These are phyloP conservation scores for Ovis canadensis DNA, from an alignment of 2,113 vertebrate species.

Conservation along the genomic window DNA sequence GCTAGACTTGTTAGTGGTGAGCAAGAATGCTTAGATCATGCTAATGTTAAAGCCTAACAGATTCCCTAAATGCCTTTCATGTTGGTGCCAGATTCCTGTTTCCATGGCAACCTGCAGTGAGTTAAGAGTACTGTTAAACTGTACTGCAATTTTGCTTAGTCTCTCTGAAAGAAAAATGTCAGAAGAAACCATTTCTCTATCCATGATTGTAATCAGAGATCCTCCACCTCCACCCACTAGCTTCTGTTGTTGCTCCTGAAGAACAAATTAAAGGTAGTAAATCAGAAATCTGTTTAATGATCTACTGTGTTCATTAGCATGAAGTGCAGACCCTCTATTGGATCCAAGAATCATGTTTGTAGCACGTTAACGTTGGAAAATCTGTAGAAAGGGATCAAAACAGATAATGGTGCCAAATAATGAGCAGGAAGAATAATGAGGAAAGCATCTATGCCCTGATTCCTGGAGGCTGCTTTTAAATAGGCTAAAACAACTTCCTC, in stretches of 20 bases:
- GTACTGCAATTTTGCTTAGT: conserved; percentile 75
- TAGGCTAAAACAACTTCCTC: conserved; percentile 36
- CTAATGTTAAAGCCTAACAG: conserved; percentile 64
- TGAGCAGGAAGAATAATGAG: conserved; percentile 9
- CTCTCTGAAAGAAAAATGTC: conserved; percentile 68
- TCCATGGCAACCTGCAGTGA: conserved; percentile 73
- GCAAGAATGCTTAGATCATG: conserved; percentile 63
- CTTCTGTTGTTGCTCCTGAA: conserved; percentile 49
- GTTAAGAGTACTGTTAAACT: conserved; percentile 77
- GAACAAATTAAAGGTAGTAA: conserved; percentile 29
- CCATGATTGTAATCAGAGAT: conserved; percentile 59
- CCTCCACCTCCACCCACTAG: conserved; percentile 17
- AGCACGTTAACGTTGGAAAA: not conserved
- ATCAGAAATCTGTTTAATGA: conserved; percentile 15
- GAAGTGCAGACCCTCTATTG: not conserved
- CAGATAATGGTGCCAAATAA: conserved; percentile 34
- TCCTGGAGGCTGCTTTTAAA: conserved; percentile 38
- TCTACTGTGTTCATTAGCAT: not conserved
- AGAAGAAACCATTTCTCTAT: conserved; percentile 59
- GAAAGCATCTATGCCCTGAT: not conserved
- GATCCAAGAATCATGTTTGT: not conserved
- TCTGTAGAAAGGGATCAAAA: conserved; percentile 39
- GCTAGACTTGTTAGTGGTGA: conserved; percentile 42
- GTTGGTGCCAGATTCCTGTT: conserved; percentile 74
- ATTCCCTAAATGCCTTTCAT: conserved; percentile 74